Conservation (phyloP, 2,888 invertebrate genomes). For the Pogonocherus hispidulus region DNA sequence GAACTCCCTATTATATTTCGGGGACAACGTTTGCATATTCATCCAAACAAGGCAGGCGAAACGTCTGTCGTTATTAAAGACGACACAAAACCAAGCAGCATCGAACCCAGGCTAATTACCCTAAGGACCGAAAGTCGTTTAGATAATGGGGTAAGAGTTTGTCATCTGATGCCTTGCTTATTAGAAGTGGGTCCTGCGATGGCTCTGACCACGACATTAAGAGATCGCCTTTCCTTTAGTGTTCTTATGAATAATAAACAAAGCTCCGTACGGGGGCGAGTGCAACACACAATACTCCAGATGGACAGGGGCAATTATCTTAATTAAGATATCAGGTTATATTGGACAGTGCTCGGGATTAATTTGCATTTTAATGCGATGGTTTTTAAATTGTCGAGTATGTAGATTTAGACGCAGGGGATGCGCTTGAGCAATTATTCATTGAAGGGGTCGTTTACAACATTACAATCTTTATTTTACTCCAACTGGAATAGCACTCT, state of each 20-base stretch:
- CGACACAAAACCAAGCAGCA: constrained; percentile 19
- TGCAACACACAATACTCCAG: constrained; percentile 25
- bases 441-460: too few species aligned
- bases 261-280: constrained; percentile 33
- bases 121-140: constrained; percentile 60
- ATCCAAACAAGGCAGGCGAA: background rate
- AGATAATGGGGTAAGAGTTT: constrained; percentile 61
- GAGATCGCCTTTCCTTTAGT: constrained; percentile 61
- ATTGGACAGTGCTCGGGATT: background rate
- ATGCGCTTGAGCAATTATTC: too few species aligned
- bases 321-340: constrained; percentile 33
- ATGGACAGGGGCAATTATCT: constrained; percentile 9
- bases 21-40: background rate
- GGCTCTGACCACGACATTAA: constrained; percentile 59
- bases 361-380: constrained; percentile 21
- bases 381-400: constrained; percentile 3
- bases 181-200: constrained; percentile 46
- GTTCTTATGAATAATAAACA: constrained; percentile 60
- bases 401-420: too few species aligned
- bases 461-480: too few species aligned
- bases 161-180: constrained; percentile 55
- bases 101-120: constrained; percentile 55
- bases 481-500: too few species aligned
- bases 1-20: background rate
- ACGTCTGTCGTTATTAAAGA: background rate